Evolutionary conservation across 2,797 vertebrate genomes (phyloP).

Genomic region (Pelobates cultripes): DNA sequence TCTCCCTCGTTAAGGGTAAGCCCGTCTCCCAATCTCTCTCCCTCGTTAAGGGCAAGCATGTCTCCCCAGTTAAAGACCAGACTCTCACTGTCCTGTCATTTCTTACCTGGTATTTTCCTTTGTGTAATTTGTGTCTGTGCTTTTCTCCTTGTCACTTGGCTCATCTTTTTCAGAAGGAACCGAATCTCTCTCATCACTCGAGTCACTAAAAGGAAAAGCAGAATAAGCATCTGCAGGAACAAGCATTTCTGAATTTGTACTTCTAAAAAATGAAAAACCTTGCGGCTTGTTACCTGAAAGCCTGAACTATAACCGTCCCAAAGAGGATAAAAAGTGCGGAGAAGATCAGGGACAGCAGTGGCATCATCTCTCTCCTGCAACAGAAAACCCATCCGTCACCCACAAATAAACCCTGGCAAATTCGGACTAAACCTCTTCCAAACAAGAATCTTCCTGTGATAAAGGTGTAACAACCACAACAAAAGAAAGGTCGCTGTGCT

Average conservation of each 20-base stretch:
- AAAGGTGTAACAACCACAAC: no score
- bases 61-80: background rate
- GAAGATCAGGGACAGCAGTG: conserved; percentile 93
- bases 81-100: no score
- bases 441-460: no score
- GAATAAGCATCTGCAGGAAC: background rate
- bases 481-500: no score
- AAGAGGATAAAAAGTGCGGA: conserved; percentile 96
- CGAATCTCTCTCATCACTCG: conserved; percentile 82
- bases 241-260: background rate
- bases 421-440: no score
- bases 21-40: no score
- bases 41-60: no score
- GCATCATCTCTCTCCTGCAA: conserved; percentile 96
- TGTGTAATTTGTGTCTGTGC: conserved; percentile 67
- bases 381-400: background rate
- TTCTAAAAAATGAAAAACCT: background rate
- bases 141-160: conserved; percentile 74
- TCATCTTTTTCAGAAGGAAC: conserved; percentile 82
- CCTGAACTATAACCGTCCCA: conserved; percentile 93
- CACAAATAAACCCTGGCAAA: no score
- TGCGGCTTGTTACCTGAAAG: conserved; percentile 84
- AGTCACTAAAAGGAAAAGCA: conserved; percentile 77
- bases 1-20: background rate
- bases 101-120: conserved; percentile 64